Evolutionary conservation across 2,888 invertebrate genomes (phyloP).

Genomic region (Amiota communis): DNA sequence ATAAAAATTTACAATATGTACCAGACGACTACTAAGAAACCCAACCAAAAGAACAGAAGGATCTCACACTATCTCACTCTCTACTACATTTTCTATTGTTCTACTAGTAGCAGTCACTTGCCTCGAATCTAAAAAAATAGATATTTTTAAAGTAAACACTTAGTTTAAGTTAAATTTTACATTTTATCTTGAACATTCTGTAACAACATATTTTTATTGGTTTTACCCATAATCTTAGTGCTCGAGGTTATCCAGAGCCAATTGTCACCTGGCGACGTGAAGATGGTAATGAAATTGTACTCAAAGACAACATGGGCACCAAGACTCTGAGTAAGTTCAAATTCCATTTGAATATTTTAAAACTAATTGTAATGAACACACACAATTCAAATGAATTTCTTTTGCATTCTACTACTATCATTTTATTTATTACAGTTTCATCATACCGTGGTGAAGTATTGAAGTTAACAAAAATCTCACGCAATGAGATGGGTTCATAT

Average conservation of each 20-base stretch:
- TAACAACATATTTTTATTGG: no score
- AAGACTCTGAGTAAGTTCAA: conserved; percentile 77
- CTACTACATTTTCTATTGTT: no score
- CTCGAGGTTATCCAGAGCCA: conserved; percentile 86
- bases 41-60: neutral
- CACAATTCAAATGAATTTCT: neutral
- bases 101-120: no score
- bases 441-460: conserved; percentile 84
- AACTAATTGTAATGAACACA: neutral
- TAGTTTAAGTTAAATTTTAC: neutral
- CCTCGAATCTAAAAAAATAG: neutral
- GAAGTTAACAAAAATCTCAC: conserved; percentile 84
- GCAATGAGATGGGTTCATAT: conserved; percentile 93
- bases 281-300: conserved; percentile 85
- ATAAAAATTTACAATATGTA: conserved; percentile 60
- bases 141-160: conserved; percentile 21
- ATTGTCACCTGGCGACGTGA: conserved; percentile 88
- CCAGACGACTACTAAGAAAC: conserved; percentile 40
- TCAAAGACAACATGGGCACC: conserved; percentile 80
- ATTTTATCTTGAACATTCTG: neutral
- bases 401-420: no score
- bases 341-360: neutral
- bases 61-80: neutral
- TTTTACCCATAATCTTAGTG: conserved; percentile 70
- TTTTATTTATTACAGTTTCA: conserved; percentile 75